Percentiles rank a stretch among this genome's conserved stretches.
Evolutionary conservation across 2,113 vertebrate genomes (phyloP).

Genomic region (Lota lota): DNA sequence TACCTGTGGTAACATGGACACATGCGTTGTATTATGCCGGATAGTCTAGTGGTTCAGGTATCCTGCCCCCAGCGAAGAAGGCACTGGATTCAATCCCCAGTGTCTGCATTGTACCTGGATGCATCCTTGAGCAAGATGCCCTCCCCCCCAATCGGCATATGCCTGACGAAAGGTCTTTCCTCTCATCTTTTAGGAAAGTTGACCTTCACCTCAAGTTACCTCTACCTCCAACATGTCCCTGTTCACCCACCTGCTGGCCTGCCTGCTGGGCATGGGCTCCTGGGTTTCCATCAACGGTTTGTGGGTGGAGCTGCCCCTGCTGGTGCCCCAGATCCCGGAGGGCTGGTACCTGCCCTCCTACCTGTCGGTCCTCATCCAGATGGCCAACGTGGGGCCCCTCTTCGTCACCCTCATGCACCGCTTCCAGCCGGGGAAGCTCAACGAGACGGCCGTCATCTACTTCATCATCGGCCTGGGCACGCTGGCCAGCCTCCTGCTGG

Average conservation of each 20-base stretch:
- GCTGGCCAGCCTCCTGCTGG: slow-evolving; percentile 70
- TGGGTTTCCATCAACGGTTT: slow-evolving; percentile 84
- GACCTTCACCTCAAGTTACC: background rate
- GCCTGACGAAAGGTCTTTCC: background rate
- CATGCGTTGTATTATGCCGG: no score
- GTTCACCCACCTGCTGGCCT: slow-evolving; percentile 72
- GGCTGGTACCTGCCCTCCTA: slow-evolving; percentile 83
- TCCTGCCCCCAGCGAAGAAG: no score
- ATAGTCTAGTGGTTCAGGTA: no score
- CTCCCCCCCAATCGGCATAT: no score
- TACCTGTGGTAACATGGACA: no score
- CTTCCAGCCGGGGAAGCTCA: slow-evolving; percentile 64
- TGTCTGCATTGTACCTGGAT: no score
- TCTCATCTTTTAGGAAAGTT: background rate
- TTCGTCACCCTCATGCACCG: slow-evolving; percentile 75
- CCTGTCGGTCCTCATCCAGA: slow-evolving; percentile 79
- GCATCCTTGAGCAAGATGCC: no score
- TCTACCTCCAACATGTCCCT: slow-evolving; percentile 58
- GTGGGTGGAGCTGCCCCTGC: slow-evolving; percentile 81
- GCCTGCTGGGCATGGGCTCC: slow-evolving; percentile 79
- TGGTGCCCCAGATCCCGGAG: slow-evolving; percentile 77
- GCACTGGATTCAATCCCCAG: no score
- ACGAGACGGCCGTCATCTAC: slow-evolving; percentile 68
- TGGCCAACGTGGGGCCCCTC: slow-evolving; percentile 80
- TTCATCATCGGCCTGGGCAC: slow-evolving; percentile 66